Evolutionary conservation across 1,140 invertebrate species (phyloP).

Genomic region (Drosophila asahinai): DNA sequence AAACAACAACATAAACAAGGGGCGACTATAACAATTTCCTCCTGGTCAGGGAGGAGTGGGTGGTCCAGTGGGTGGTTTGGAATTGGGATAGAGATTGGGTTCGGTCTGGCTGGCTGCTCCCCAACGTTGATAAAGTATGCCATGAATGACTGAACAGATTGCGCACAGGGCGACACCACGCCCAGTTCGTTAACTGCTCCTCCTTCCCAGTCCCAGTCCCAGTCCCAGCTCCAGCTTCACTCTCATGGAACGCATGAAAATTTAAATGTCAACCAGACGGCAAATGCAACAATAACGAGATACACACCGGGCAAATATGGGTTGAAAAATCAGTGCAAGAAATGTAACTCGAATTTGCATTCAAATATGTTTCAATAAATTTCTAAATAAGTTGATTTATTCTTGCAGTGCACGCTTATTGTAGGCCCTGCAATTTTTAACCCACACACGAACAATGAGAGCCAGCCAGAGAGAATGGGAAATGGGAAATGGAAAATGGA

Average conservation of each 20-base stretch:
- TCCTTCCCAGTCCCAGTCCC: no score
- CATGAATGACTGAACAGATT: conserved; percentile 81
- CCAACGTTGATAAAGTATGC: conserved; percentile 75
- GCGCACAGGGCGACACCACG: conserved; percentile 41
- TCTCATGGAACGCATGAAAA: conserved; percentile 48
- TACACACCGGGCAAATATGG: conserved; percentile 6
- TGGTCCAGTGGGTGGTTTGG: conserved; percentile 9
- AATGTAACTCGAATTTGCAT: neutral
- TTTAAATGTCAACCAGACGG: conserved; percentile 58
- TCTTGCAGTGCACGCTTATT: conserved; percentile 16
- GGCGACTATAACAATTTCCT: conserved; percentile 70
- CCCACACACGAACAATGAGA: conserved; percentile 31
- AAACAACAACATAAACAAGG: conserved; percentile 20
- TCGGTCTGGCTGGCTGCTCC: conserved; percentile 18
- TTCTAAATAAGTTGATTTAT: neutral
- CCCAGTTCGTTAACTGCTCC: conserved; percentile 42
- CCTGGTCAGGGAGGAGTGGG: conserved; percentile 11
- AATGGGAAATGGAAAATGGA: conserved; percentile 31
- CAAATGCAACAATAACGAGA: conserved; percentile 47
- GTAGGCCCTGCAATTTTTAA: conserved; percentile 53
- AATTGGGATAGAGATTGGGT: neutral
- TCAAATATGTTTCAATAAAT: neutral
- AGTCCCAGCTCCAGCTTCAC: conserved; percentile 9
- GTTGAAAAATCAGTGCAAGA: neutral
- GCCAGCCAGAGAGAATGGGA: conserved; percentile 17